Conservation (phyloP, 2,113 vertebrate species). For the Cinclus cinclus region DNA sequence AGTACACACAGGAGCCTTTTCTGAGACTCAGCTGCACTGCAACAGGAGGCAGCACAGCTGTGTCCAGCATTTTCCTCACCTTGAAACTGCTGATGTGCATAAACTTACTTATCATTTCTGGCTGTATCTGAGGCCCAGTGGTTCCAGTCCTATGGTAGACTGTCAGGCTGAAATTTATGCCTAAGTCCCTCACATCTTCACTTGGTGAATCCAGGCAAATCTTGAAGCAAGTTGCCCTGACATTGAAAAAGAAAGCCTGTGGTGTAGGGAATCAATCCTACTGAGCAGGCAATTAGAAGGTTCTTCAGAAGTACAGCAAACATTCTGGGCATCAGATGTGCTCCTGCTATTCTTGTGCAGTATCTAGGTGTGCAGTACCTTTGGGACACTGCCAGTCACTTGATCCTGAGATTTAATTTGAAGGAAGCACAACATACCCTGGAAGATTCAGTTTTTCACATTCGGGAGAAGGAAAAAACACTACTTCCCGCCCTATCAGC, state of each 20-base stretch:
- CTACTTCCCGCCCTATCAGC: not conserved
- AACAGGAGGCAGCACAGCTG: not conserved
- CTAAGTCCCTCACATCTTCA: not conserved
- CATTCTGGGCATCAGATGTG: not conserved
- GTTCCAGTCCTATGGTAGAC: not conserved
- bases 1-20: not conserved
- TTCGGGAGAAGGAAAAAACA: not conserved
- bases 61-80: accelerated
- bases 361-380: not conserved
- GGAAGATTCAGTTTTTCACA: not conserved
- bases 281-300: not conserved
- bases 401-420: not conserved
- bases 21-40: not conserved
- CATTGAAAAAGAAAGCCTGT: not conserved
- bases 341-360: not conserved
- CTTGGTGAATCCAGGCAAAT: not conserved
- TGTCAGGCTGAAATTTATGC: not conserved
- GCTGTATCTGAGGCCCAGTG: not conserved
- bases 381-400: not conserved
- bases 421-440: not conserved
- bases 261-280: not conserved
- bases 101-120: not conserved
- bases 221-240: not conserved
- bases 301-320: not conserved
- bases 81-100: not conserved